phyloP scores from a whole-genome alignment of 2,113 vertebrate species.

The Apeltes quadracus region DNA sequence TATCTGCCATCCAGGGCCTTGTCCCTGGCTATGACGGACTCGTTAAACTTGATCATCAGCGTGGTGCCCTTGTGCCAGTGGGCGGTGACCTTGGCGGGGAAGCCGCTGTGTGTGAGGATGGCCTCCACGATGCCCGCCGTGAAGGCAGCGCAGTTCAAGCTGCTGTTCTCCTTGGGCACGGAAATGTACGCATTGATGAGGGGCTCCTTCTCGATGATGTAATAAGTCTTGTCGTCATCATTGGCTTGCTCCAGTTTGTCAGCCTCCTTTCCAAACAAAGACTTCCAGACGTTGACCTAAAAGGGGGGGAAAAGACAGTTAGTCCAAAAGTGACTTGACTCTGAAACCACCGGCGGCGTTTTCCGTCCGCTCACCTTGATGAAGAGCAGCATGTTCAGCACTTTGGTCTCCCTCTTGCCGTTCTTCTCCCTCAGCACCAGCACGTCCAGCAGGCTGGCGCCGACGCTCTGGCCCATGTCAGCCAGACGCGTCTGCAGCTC shows the following conservation, averaged over 20 bases:
- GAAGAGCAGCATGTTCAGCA: conserved; percentile 88
- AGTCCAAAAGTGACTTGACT: background rate
- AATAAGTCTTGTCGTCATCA: conserved; percentile 92
- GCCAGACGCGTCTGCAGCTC: conserved; percentile 92
- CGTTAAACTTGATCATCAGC: conserved; percentile 97
- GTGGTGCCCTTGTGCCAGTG: conserved; percentile 98
- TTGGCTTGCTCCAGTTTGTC: conserved; percentile 97
- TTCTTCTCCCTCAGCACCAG: conserved; percentile 90
- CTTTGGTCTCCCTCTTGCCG: conserved; percentile 89
- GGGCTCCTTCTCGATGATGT: conserved; percentile 94
- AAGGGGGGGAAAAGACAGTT: background rate
- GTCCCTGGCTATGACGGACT: conserved; percentile 89
- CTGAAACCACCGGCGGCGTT: background rate
- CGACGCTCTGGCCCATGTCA: conserved; percentile 89
- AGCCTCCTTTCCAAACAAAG: conserved; percentile 91
- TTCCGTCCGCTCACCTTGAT: conserved; percentile 72
- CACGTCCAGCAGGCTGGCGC: conserved; percentile 87
- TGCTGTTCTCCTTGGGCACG: conserved; percentile 94
- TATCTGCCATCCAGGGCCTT: conserved; percentile 90
- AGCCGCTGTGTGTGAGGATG: conserved; percentile 89
- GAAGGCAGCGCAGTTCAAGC: conserved; percentile 94
- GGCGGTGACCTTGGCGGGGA: conserved; percentile 91
- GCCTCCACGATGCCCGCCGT: conserved; percentile 91
- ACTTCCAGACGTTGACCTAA: conserved; percentile 85
- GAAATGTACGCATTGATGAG: conserved; percentile 94